These are phyloP conservation scores for Tapirus terrestris DNA, from an alignment of 2,113 vertebrate genomes.

Conservation along the genomic window DNA sequence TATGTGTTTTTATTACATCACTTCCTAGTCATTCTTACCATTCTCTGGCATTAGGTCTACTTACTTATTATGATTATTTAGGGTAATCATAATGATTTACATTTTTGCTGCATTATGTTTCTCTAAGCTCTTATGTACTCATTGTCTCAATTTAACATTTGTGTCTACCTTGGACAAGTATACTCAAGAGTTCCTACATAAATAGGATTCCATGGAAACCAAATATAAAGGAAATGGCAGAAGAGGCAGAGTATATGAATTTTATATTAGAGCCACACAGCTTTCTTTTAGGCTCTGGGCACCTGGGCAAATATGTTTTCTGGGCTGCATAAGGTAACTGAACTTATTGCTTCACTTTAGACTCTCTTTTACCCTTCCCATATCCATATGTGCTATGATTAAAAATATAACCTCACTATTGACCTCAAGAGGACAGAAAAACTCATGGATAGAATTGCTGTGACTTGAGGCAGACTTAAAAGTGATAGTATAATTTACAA, in stretches of 20 bases:
- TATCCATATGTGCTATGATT: neutral
- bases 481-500: constrained; percentile 1
- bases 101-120: neutral
- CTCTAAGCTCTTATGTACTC: neutral
- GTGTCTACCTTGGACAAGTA: neutral
- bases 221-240: neutral
- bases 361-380: neutral
- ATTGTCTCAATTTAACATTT: neutral
- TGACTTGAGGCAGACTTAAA: constrained; percentile 24
- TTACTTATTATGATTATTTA: neutral
- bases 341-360: neutral
- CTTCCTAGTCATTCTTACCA: neutral
- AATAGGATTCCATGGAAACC: neutral
- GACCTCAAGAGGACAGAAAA: neutral
- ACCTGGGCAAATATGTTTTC: neutral
- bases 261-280: neutral
- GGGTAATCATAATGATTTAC: neutral
- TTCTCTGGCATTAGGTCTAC: neutral
- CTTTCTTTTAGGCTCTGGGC: neutral
- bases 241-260: neutral
- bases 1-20: neutral
- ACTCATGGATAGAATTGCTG: neutral
- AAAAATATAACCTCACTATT: neutral
- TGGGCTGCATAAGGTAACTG: neutral
- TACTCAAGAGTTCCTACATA: neutral